Base-by-base conservation (phyloP, 1,140 invertebrate species). In the Cryptotermes secundus region DNA sequence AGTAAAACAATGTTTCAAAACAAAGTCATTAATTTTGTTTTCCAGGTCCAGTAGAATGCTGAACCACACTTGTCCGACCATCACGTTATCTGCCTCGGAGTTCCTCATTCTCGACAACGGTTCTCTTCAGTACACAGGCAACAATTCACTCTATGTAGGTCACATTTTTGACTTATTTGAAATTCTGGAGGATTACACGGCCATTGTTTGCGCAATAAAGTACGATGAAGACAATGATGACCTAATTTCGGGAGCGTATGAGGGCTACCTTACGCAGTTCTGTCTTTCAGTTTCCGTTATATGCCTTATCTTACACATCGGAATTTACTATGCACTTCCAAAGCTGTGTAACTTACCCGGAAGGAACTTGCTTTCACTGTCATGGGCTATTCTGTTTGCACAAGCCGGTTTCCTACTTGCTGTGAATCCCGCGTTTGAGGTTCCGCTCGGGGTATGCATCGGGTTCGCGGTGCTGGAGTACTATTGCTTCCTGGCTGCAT, bases 401-500 rank as follows among this genome's bases (percentile, higher is more conserved):
- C 91, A 93, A 87, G 82, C 91, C 2, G 86, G 91, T 9, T 92
- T 92, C 84, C 86, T 92, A 4, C 86, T 90, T 2, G 88, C 88
- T 7, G 87, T 87, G n/a, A 86, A 83, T 26, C 72, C 85, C 6
- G 45, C 26, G 34, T 36, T 84, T 26, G 85, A 83, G 19, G 42
- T 85, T n/a, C 86, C 85, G 24, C 80, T 82, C 19, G 83, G 34
- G 0, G 80, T 90, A 7, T 93, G 92, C 86, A 88, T 90, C 72
- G 86, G 89, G 0, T 88, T 91, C 79, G 91, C 90, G 7, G 85
- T 91, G 9, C 87, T 89, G 31, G 88, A 91, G 36, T 92, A 93
- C 86, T 93, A 90, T 87, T 92, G 91, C 87, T 91, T 91, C 87
- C 87, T 93, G 26, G 87, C 90, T 2, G 90, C 92, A 53, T 93